Base-by-base conservation (phyloP, 2,888 invertebrate species). In the Caenorhabditis sulstoni region DNA sequence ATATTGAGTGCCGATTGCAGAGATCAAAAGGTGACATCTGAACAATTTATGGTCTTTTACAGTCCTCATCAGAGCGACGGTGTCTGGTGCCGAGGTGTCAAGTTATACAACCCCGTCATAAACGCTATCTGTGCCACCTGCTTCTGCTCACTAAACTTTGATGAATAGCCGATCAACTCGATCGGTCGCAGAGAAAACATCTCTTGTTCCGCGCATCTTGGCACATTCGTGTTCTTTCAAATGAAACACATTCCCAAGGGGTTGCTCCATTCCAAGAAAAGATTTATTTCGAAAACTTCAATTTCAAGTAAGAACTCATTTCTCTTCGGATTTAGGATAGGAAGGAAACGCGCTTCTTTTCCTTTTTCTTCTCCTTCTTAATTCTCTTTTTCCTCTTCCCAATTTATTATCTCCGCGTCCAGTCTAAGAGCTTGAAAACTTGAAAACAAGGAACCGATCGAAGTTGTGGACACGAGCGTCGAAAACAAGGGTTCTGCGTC, bases 221-320 rank as follows among this genome's bases (percentile, higher is more conserved):
- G 14, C 12, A 11, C 41, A 14, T 41, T 3, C 41, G 41, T 11
- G 14, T 41, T 41, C 41, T 3, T 8, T 41, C 11, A 4, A 14
- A 55, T 55, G 9, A 22, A 55, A 45, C 16, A 8, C 1, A 37
- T 61, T 47, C 70, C 61, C 61, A n/a, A 45, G 70, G 47, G 70
- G 0, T 11, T 29, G 37, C 12, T 41, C 3, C 39, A 62, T 59
- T 45, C 53, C 47, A 55, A 70, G 20, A 47, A 53, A 70, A 70
- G 61, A 70, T 70, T 61, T 61, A 61, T 61, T 61, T 61, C 18
- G 47, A 68, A 52, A 68, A 59, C 53, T 68, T 53, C 41, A 45
- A 64, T 68, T 37, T 29, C 41, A 12, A 61, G 16, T 45, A n/a
- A n/a, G 14, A 47, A 23, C 59, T 18, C 47, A 47, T 61, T 29